Evolutionary conservation across 2,113 vertebrate species (phyloP), one percentile per base, ranked within the genome.

Genomic region (Galbula dea): DNA sequence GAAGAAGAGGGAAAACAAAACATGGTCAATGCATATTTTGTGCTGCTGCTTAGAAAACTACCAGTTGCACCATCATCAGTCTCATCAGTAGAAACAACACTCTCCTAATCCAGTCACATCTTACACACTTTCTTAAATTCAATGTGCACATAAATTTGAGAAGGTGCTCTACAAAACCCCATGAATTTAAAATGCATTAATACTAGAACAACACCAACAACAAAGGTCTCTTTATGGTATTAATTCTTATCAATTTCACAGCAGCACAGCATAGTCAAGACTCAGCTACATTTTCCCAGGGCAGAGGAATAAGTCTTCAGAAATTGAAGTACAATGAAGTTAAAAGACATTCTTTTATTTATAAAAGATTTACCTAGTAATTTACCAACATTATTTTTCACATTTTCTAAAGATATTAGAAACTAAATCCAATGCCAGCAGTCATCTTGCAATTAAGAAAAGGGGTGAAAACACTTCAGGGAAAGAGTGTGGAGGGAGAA

Each of bases 291-390:
- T 83, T 63, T 66, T 69, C 41, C 24, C 49, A 83, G 27, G 0
- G 8, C 39, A 80, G 6, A 66, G 10, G 20, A 83, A 2, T 45
- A 83, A 17, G 54, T 93, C 37, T 26, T 76, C 41, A 88, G 71
- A 93, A 93, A 94, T 0, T 23, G 3, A 83, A 59, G n/a, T 23
- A 59, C 43, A 55, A 26, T 37, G 77, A 63, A 87, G 54, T 55
- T 86, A 77, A 85, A 96, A 94, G 63, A 76, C 24, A 63, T 48
- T 27, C 41, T 37, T 93, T 94, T 94, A 95, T 96, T 89, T 84
- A 87, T 86, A 87, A 92, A 97, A 95, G 10, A 39, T 59, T 32
- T 80, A 39, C 22, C 54, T 86, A 63, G 77, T 73, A 89, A 89
- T 81, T 86, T 93, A 95, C 11, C 71, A 81, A 72, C 41, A 29